These are phyloP conservation scores for Dicyrtoma fusca DNA, from an alignment of 2,888 invertebrate species.

Conservation along the genomic window DNA sequence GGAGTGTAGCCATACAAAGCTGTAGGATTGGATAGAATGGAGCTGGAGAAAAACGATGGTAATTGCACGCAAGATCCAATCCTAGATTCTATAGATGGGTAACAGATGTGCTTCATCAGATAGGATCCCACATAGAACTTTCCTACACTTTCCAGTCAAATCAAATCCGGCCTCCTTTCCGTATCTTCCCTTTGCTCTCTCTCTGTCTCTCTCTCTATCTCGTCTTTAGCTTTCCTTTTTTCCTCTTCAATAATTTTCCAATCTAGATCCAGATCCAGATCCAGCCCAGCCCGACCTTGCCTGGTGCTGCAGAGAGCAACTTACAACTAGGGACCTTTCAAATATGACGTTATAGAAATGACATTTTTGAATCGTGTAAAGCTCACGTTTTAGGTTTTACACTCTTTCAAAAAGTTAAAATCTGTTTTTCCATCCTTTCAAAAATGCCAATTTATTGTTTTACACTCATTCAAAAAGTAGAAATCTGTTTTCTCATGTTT, in stretches of 20 bases:
- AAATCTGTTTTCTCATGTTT: too few species aligned
- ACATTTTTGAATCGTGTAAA: too few species aligned
- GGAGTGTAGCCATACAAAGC: neutral
- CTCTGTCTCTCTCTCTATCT: neutral
- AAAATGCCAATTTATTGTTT: too few species aligned
- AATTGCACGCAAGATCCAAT: slow-evolving; percentile 46
- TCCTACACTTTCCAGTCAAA: slow-evolving; percentile 38
- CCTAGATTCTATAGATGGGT: slow-evolving; percentile 45
- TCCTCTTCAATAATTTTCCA: slow-evolving; percentile 24
- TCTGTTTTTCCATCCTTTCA: too few species aligned
- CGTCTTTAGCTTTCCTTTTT: neutral
- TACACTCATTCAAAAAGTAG: too few species aligned
- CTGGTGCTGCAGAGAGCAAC: too few species aligned
- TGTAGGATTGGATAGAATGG: slow-evolving; percentile 24
- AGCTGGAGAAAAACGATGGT: slow-evolving; percentile 26
- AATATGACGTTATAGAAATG: too few species aligned
- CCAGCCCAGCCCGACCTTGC: too few species aligned
- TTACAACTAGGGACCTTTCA: too few species aligned
- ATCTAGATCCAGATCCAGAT: slow-evolving; percentile 8
- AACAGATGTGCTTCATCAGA: slow-evolving; percentile 53
- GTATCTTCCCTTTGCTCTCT: neutral
- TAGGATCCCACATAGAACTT: slow-evolving; percentile 51
- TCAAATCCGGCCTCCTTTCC: slow-evolving; percentile 28
- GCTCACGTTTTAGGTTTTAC: too few species aligned
- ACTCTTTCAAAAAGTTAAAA: too few species aligned